These are phyloP conservation scores for Vireo griseus DNA, from an alignment of 2,797 vertebrate species.

Conservation along the genomic window DNA sequence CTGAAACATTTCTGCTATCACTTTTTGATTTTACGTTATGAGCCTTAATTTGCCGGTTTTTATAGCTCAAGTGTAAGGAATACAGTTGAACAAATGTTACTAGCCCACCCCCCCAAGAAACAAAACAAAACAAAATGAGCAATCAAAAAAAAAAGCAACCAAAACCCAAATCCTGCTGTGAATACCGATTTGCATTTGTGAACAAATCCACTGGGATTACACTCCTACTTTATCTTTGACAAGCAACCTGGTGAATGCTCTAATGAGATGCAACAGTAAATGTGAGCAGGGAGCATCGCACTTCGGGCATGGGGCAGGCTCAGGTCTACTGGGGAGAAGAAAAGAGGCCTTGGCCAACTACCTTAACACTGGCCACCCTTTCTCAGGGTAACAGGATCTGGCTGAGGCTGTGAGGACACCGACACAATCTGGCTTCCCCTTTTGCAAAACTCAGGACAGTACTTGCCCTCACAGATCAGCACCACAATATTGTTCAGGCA, in stretches of 20 bases:
- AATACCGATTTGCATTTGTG: conserved; percentile 19
- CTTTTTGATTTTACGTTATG: conserved; percentile 12
- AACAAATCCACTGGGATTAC: neutral
- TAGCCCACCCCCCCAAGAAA: neutral
- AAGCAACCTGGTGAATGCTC: neutral
- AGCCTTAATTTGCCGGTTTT: conserved; percentile 23
- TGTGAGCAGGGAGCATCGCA: rapidly evolving
- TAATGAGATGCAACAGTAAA: neutral
- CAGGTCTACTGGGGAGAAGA: neutral
- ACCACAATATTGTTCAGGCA: neutral
- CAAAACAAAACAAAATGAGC: neutral
- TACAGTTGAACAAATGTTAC: conserved; percentile 18
- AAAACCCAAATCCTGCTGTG: neutral
- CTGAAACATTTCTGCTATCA: conserved; percentile 12
- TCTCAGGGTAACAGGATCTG: rapidly evolving
- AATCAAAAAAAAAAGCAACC: neutral
- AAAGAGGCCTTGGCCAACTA: neutral
- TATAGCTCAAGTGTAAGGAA: conserved; percentile 28
- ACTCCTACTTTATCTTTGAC: neutral
- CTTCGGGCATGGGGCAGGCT: neutral
- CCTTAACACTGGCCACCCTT: neutral
- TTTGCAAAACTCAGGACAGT: neutral
- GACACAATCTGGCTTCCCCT: neutral
- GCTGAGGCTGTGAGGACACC: neutral
- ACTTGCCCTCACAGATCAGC: neutral